Percentiles rank a stretch among this genome's conserved stretches.
Conservation (phyloP, 2,113 vertebrate species). For the Chlorodrepanis virens region DNA sequence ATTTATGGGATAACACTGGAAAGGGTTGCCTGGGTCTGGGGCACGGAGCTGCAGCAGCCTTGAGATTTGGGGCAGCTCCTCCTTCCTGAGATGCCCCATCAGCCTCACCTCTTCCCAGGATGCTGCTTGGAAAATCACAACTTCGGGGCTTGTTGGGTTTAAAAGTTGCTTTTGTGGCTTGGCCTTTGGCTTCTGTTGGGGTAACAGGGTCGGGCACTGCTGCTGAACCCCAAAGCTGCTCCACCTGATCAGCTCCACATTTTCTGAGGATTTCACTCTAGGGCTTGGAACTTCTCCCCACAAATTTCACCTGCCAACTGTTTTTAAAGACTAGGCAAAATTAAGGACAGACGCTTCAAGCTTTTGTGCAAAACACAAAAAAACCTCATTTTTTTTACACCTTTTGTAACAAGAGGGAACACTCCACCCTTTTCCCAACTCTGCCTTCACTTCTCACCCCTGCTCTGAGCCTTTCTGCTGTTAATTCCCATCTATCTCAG, state of each 20-base stretch:
- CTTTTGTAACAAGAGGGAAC: not conserved
- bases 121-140: not conserved
- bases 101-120: not conserved
- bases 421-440: fast-evolving
- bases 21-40: not conserved
- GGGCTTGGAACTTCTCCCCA: not conserved
- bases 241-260: not conserved
- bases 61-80: not conserved
- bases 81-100: not conserved
- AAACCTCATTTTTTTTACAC: not conserved
- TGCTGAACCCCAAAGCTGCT: not conserved
- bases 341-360: not conserved
- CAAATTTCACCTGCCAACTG: not conserved
- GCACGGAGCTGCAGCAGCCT: not conserved
- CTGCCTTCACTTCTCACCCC: not conserved
- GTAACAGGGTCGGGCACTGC: not conserved
- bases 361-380: not conserved
- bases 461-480: not conserved
- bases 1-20: not conserved
- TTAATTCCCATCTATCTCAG: not conserved
- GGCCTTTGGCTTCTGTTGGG: not conserved
- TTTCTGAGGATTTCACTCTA: not conserved
- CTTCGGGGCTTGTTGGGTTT: not conserved
- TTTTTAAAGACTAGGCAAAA: not conserved
- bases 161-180: not conserved